Conservation (phyloP, 1,140 invertebrate genomes). For the Drosophila bipectinata region DNA sequence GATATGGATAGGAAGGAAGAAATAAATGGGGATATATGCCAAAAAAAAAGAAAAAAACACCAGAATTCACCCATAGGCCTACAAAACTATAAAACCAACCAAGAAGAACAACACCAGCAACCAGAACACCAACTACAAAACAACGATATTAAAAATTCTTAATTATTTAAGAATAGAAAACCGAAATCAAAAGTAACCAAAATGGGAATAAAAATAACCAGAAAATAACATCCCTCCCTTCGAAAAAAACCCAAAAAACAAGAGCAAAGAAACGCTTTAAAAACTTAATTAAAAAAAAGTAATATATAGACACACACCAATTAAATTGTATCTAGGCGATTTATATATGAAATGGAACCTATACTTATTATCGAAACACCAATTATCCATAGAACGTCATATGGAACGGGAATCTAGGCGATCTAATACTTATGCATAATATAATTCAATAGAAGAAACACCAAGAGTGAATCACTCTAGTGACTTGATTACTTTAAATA, state of each 20-base stretch:
- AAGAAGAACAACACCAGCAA: constrained; percentile 9
- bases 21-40: constrained; percentile 2
- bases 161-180: constrained; percentile 24
- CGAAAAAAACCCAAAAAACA: constrained; percentile 1
- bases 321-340: constrained; percentile 28
- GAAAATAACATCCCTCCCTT: not conserved
- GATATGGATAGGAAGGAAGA: constrained; percentile 2
- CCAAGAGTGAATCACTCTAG: constrained; percentile 23
- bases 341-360: constrained; percentile 1
- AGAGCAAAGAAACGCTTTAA: constrained; percentile 38
- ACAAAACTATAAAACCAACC: not conserved
- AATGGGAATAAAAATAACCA: not conserved
- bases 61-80: constrained; percentile 24
- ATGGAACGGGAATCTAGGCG: not conserved
- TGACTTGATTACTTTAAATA: constrained; percentile 38
- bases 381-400: constrained; percentile 25
- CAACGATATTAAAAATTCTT: constrained; percentile 27
- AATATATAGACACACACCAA: constrained; percentile 18
- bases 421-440: not conserved
- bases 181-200: constrained; percentile 36
- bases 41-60: constrained; percentile 13
- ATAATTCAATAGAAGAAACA: constrained; percentile 7
- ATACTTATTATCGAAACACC: constrained; percentile 22
- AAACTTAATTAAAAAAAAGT: constrained; percentile 28
- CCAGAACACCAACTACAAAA: constrained; percentile 26